Base-by-base conservation (phyloP, 2,888 invertebrate genomes). In the Xanthia icteritia region DNA sequence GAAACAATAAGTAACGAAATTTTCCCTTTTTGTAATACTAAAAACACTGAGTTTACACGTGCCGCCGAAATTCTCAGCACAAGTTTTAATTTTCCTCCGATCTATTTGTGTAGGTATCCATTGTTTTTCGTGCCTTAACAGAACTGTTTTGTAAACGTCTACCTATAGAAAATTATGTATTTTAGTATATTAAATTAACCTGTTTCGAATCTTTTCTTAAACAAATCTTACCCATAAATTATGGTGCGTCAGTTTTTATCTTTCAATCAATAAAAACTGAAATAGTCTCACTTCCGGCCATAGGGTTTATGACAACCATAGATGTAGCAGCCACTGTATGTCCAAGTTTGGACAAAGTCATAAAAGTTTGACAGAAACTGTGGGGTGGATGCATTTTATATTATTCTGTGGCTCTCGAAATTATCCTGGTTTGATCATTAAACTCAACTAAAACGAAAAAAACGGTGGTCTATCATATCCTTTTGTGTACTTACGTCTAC, bases 211-310 rank as follows among this genome's bases (percentile, higher is more conserved):
- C 67, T 85, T 87, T 85, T 82, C 75, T 79, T 92, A 91, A 92
- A 92, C 91, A 90, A 87, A 82, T 80, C 76, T 81, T 83, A 80
- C 79, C 87, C 83, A 84, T 90, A 88, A 90, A 91, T 90, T 85
- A 89, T 81, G 82, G 82, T 79, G 70, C 80, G 89, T 87, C 81
- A 89, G 91, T 93, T 83, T 93, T 83, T 91, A 93, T 89, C 85
- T 91, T 91, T 90, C 89, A 93, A 94, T 93, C 93, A 91, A 93
- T 93, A 94, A 94, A 68, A 94, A 93, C 93, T 84, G 89, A 94
- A 94, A 94, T 93, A 94, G 92, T 90, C 88, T 86, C 80, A 89
- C 91, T 89, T 92, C 92, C 92, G 90, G 92, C 89, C 85, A 82
- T 85, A 77, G 77, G 76, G 85, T 91, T 92, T 91, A 91, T 90